Evolutionary conservation across 2,113 vertebrate genomes (phyloP).

Genomic region (Tetraodon nigroviridis): DNA sequence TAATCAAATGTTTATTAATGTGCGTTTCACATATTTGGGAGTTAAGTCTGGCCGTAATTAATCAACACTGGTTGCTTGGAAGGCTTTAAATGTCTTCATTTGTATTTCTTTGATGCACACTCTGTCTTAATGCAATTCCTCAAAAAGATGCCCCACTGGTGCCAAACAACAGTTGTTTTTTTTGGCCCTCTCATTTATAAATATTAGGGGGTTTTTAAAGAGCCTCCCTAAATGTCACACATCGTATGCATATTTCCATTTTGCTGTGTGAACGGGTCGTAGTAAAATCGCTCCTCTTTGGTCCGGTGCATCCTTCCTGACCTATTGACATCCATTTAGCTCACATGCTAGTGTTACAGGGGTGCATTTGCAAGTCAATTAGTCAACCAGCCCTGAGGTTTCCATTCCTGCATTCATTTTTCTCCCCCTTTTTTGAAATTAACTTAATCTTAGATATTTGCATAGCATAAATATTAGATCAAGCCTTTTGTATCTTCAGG

Average conservation of each 20-base stretch:
- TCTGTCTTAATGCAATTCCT: no score
- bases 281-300: background rate
- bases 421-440: slow-evolving; percentile 53
- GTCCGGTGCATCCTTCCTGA: slow-evolving; percentile 41
- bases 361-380: slow-evolving; percentile 70
- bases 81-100: background rate
- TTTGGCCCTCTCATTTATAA: no score
- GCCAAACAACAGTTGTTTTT: background rate
- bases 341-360: slow-evolving; percentile 41
- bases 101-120: no score
- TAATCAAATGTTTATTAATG: background rate
- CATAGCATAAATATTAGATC: slow-evolving; percentile 66
- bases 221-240: no score
- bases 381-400: slow-evolving; percentile 51
- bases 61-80: background rate
- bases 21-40: no score
- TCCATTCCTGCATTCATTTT: slow-evolving; percentile 35
- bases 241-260: background rate
- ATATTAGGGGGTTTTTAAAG: no score
- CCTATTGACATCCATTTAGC: slow-evolving; percentile 60
- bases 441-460: slow-evolving; percentile 50
- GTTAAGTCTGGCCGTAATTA: no score
- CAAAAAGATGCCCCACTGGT: no score
- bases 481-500: slow-evolving; percentile 44
- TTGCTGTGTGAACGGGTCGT: slow-evolving; percentile 2